Evolutionary conservation across 2,888 invertebrate species (phyloP), one percentile per base, ranked within the genome.

Genomic region (Drosophila yooni): DNA sequence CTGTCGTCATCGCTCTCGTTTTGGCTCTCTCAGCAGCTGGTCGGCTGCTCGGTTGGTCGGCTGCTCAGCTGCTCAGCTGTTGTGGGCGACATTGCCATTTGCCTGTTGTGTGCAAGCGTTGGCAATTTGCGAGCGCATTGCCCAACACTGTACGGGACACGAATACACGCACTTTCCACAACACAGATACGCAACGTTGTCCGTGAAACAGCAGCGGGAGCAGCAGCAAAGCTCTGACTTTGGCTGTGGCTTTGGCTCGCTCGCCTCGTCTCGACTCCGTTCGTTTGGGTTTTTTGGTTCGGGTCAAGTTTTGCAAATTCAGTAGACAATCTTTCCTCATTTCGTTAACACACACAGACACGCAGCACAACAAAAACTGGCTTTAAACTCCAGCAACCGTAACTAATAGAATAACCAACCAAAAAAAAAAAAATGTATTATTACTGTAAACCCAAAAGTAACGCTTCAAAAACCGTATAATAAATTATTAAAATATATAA

Each of bases 271-370:
- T 38, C 74, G 56, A 63, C 58, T 78, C 61, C 54, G 79, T 78
- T 76, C 80, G 76, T 50, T 60, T 74, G 73, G 74, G 57, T 57
- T 59, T 53, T 63, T 76, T 58, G 62, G 62, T 67, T 68, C 74
- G 68, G 76, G 54, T 52, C 64, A 68, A 65, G 67, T 81, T 79
- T 89, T 78, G 88, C 87, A 76, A 85, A 83, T 77, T 89, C 81
- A 90, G 90, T 90, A 91, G 90, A 90, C 91, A 91, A 90, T 90
- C 90, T 91, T 88, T 91, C 88, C 86, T 90, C 90, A 83, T 90
- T 90, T 90, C 89, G 90, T 89, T 89, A 89, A 90, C 90, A 90
- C 82, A 78, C 87, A 76, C 72, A 74, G 70, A 72, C 77, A 74
- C 78, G 78, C 81, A 76, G 84, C 82, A 85, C 83, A 76, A 61